Base-by-base conservation (phyloP, 2,797 vertebrate genomes). In the Malacoctenus gilli region DNA sequence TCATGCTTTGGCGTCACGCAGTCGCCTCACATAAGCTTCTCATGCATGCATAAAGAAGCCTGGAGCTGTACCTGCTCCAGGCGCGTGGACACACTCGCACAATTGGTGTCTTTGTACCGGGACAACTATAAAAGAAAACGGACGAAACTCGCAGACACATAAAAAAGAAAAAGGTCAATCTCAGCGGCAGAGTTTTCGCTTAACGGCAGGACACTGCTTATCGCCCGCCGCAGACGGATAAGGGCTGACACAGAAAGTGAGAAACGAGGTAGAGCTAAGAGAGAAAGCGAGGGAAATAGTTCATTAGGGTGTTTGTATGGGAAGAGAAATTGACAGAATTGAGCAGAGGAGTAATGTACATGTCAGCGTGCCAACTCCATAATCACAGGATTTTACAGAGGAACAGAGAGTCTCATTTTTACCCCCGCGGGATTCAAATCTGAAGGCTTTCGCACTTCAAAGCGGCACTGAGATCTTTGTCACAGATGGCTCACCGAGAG, bases 381-480 rank as follows among this genome's bases (percentile, higher is more conserved):
- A 63, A 62, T 72, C 47, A 52, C 31, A 75, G 67, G 73, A 75
- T 80, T 75, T n/a, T 78, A 62, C 64, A 59, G 56, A 68, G 44
- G 65, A 80, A 79, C 66, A 71, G 14, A 79, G 56, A 79, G 73
- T 68, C 58, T 69, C 6, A 30, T 48, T 69, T 79, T 72, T 66
- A 58, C 69, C 59, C 66, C 34, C 34, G 23, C 5, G 56, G 23
- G 60, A 72, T 60, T 58, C 34, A 50, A 67, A 55, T 72, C 50
- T 70, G 72, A 77, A 75, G 74, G 55, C 55, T 80, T 80, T 71
- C 71, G 50, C 35, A 58, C 64, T 66, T 63, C 35, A 60, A 82
- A 71, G 59, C 65, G 35, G 53, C 51, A 14, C 8, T 18, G 36
- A 54, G 68, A 71, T 75, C 52, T 57, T 72, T 68, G 48, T 72